Percentiles rank a stretch among this genome's conserved stretches.
phyloP scores from a whole-genome alignment of 2,113 vertebrate species.

The Suricata suricatta region DNA sequence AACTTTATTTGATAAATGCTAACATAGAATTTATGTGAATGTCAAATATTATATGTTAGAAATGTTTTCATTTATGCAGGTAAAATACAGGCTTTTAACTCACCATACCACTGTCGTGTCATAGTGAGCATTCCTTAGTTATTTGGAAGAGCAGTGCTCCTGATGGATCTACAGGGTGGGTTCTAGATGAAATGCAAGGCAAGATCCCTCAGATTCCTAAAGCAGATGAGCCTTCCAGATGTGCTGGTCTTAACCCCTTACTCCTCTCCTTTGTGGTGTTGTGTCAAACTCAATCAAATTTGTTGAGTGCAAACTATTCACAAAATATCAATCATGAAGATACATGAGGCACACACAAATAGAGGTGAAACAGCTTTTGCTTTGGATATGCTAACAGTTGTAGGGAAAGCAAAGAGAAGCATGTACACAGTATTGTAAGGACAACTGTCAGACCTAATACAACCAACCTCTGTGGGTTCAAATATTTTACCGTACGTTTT shows the following conservation, averaged over 20 bases:
- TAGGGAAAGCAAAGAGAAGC: background rate
- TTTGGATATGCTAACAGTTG: background rate
- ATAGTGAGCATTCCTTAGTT: background rate
- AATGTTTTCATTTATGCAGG: background rate
- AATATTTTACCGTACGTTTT: background rate
- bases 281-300: background rate
- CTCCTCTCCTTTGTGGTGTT: background rate
- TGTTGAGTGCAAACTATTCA: background rate
- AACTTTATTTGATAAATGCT: background rate
- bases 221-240: background rate
- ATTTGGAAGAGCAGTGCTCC: background rate
- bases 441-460: background rate
- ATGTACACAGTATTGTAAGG: background rate
- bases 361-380: background rate
- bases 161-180: too few relatives aligned
- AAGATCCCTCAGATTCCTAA: too few relatives aligned
- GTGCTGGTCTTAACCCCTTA: background rate
- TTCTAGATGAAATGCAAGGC: background rate
- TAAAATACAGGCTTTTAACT: background rate
- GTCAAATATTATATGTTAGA: background rate
- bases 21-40: background rate
- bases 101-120: background rate
- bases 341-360: background rate
- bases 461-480: background rate
- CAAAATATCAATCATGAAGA: background rate